Percentiles rank a stretch among this genome's conserved stretches.
phyloP scores from a whole-genome alignment of 35 echinoderm and acorn worm genomes.

The Eucidaris tribuloides region DNA sequence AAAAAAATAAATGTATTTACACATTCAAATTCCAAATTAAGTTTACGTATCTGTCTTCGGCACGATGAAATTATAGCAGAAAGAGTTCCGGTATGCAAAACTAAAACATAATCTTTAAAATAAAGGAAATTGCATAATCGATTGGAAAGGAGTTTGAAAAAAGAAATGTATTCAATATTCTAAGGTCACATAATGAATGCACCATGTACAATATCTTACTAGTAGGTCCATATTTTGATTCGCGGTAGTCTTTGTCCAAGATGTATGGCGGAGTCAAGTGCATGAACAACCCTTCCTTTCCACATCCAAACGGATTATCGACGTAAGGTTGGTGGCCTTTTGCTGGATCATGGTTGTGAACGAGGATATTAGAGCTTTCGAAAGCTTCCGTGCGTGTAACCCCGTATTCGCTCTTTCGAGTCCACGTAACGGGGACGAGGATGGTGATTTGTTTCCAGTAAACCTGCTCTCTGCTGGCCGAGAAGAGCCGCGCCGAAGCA shows the following conservation, averaged over 20 bases:
- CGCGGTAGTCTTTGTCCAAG: not conserved
- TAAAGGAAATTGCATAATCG: no score
- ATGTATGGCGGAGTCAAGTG: constrained; percentile 12
- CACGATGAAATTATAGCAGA: no score
- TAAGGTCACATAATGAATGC: no score
- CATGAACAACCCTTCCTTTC: not conserved
- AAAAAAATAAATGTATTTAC: no score
- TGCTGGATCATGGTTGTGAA: not conserved
- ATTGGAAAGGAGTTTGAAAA: no score
- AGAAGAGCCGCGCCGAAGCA: not conserved
- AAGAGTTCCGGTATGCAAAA: no score
- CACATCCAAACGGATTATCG: constrained; percentile 8
- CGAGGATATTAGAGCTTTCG: not conserved
- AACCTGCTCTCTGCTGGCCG: not conserved
- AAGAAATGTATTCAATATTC: no score
- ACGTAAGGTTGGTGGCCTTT: constrained; percentile 17
- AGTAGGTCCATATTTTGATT: not conserved
- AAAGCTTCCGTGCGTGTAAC: not conserved
- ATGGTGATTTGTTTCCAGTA: constrained; percentile 9
- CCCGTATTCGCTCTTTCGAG: not conserved
- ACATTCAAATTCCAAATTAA: no score
- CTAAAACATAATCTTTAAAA: no score
- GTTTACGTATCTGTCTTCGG: no score
- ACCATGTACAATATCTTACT: not conserved
- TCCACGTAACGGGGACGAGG: not conserved